Evolutionary conservation across 2,113 vertebrate species (phyloP).

Genomic region (Nestor notabilis): DNA sequence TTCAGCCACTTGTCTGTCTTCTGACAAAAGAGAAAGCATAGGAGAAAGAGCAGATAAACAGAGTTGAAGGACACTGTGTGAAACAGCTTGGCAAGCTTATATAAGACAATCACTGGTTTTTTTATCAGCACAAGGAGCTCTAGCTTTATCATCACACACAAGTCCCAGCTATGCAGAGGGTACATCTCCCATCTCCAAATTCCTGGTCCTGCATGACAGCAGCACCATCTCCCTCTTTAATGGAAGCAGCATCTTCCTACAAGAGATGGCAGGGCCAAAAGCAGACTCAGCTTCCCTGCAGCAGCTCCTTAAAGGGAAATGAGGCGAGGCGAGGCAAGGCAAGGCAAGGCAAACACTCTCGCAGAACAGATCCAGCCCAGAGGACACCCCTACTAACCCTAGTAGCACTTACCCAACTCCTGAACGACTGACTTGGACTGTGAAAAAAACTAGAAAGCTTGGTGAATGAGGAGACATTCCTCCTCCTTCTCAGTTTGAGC

Average conservation of each 20-base stretch:
- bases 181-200: background rate
- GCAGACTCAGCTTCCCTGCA: background rate
- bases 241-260: background rate
- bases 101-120: background rate
- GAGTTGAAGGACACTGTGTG: fast-evolving
- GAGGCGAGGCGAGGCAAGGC: background rate
- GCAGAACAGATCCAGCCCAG: background rate
- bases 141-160: background rate
- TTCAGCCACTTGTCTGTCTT: background rate
- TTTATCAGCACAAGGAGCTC: background rate
- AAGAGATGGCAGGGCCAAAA: background rate
- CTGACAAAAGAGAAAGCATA: background rate
- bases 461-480: background rate
- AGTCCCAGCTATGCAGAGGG: background rate
- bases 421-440: background rate
- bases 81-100: background rate
- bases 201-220: background rate
- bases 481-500: background rate
- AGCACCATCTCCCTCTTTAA: background rate
- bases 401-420: background rate
- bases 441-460: background rate
- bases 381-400: background rate
- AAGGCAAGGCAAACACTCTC: background rate
- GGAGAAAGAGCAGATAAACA: background rate
- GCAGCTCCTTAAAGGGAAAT: background rate